A percentile compares a stretch with the other conserved stretches of the same genome.
Conservation (phyloP, 2,888 invertebrate species). For the Amblyjoppa fuscipennis region DNA sequence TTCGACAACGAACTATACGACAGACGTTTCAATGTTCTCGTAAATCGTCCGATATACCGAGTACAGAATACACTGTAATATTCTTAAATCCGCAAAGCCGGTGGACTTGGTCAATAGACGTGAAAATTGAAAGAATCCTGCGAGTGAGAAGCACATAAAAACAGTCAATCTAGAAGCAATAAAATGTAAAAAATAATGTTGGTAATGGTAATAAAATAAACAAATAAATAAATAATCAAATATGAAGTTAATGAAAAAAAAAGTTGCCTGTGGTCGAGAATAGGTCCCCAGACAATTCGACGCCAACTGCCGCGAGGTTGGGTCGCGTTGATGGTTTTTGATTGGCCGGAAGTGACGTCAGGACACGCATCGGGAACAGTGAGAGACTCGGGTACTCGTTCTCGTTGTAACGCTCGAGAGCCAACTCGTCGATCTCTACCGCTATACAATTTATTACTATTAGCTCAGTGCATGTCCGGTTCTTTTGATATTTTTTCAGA, state of each 20-base stretch:
- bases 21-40: slow-evolving; percentile 57
- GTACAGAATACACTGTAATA: slow-evolving; percentile 49
- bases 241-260: not conserved
- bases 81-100: slow-evolving; percentile 54
- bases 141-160: slow-evolving; percentile 1
- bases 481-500: not conserved
- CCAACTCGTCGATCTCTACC: slow-evolving; percentile 10
- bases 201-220: too few species aligned
- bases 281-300: slow-evolving; percentile 2
- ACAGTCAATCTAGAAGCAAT: not conserved
- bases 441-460: not conserved
- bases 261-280: not conserved
- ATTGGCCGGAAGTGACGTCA: slow-evolving; percentile 84
- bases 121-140: not conserved
- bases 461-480: not conserved
- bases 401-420: slow-evolving; percentile 28
- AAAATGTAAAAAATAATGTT: too few species aligned
- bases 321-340: slow-evolving; percentile 82
- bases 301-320: slow-evolving; percentile 38
- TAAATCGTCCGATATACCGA: slow-evolving; percentile 66
- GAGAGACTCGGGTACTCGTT: slow-evolving; percentile 19
- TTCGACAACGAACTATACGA: slow-evolving; percentile 39
- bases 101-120: not conserved
- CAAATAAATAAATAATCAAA: too few species aligned
- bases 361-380: slow-evolving; percentile 77